phyloP scores from a whole-genome alignment of 2,113 vertebrate genomes.

The Barnardius zonarius region DNA sequence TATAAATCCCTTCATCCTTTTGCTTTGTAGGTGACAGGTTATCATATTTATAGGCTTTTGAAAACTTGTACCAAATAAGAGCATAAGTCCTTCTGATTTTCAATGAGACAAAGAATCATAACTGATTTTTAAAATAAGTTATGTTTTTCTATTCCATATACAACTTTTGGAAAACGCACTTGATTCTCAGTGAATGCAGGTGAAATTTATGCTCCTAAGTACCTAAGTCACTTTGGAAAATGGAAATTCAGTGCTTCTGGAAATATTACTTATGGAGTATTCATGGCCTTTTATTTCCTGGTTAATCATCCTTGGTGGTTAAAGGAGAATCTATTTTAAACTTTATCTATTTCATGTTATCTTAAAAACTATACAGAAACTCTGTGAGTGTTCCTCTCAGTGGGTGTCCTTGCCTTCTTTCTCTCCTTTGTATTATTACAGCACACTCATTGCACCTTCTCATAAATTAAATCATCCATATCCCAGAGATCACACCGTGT shows the following conservation, averaged over 20 bases:
- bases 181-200: not conserved
- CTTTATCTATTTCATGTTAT: not conserved
- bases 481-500: not conserved
- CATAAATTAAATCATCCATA: slow-evolving; percentile 33
- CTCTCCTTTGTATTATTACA: slow-evolving; percentile 14
- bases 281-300: not conserved
- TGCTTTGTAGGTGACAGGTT: not conserved
- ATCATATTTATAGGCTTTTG: not conserved
- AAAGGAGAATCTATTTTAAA: slow-evolving; percentile 14
- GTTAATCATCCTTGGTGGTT: not conserved
- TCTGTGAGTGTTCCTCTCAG: not conserved
- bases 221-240: not conserved
- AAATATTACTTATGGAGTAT: not conserved
- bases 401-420: slow-evolving; percentile 27
- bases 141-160: not conserved
- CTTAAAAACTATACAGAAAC: not conserved
- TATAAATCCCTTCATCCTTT: not conserved
- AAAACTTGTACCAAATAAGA: not conserved
- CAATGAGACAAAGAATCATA: not conserved
- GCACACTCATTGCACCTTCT: not conserved
- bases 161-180: not conserved
- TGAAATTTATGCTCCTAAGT: not conserved
- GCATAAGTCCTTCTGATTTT: not conserved
- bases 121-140: not conserved
- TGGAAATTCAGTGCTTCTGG: not conserved